Evolutionary conservation across 2,888 invertebrate species (phyloP).

Genomic region (Polylopha cassiicola): DNA sequence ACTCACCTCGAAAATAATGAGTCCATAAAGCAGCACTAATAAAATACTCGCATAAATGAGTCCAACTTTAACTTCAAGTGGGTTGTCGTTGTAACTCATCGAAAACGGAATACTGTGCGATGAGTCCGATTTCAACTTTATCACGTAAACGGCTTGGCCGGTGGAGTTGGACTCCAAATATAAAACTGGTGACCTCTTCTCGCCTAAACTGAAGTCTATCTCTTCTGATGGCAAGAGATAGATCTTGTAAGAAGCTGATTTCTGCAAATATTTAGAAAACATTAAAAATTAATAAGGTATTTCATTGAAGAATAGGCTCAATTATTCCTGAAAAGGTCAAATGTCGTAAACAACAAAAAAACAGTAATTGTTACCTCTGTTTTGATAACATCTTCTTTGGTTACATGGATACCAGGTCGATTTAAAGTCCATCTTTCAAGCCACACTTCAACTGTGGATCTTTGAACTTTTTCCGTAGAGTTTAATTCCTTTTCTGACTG

Average conservation of each 20-base stretch:
- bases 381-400: constrained; percentile 12
- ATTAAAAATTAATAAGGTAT: too few relatives aligned
- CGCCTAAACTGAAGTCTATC: constrained; percentile 77
- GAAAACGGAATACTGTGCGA: constrained; percentile 46
- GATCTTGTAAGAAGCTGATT: too few relatives aligned
- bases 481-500: constrained; percentile 52
- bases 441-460: constrained; percentile 48
- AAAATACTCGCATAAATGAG: constrained; percentile 84
- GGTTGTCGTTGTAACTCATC: constrained; percentile 76
- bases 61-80: constrained; percentile 81
- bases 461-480: constrained; percentile 32
- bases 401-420: constrained; percentile 8
- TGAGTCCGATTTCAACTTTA: constrained; percentile 42
- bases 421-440: constrained; percentile 37
- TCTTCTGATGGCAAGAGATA: constrained; percentile 75
- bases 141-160: constrained; percentile 28
- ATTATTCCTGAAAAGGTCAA: too few relatives aligned
- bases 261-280: too few relatives aligned
- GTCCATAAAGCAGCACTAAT: constrained; percentile 84
- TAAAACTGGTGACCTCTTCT: constrained; percentile 59
- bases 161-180: constrained; percentile 34
- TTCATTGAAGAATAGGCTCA: too few relatives aligned
- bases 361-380: constrained; percentile 5
- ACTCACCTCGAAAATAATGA: constrained; percentile 91
- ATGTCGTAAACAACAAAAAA: background rate